Evolutionary conservation across 2,888 invertebrate species (phyloP), one percentile per base, ranked within the genome.

Genomic region (Sympetrum striolatum): DNA sequence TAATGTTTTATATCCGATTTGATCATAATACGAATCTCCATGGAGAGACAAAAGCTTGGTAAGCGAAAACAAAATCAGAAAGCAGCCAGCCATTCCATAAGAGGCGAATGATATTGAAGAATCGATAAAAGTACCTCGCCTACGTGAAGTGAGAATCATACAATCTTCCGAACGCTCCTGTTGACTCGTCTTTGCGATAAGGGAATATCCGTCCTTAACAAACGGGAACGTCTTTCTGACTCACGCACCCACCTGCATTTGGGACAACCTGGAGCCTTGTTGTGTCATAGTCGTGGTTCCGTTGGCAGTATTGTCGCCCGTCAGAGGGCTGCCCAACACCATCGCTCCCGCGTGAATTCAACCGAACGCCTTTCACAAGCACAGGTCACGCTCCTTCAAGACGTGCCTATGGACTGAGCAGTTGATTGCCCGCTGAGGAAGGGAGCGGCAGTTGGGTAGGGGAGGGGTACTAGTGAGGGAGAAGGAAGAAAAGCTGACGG

Each of bases 311-410:
- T 18, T 58, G 37, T 37, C 22, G 86, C 86, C 86, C 60, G 58
- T 37, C 86, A 86, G 64, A 22, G 86, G 60, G 86, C 86, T 86
- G 4, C 86, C 86, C 35, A 86, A 60, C 86, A 86, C 86, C 86
- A 86, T 86, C n/a, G 35, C 37, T 58, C 35, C 37, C 86, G 35
- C n/a, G 22, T 25, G 73, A 73, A 31, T 73, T 25, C 25, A 73
- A 73, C 25, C 31, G 25, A 73, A 8, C 73, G 6, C 25, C 73
- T 73, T 31, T 15, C 44, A 44, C 44, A 44, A 64, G 64, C n/a
- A 64, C 22, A 22, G 73, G 58, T 22, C 37, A 5, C 22, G 37
- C 37, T 58, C 60, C 37, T 35, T 58, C 35, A 12, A 37, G 37
- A 64, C 25, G 37, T 10, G 82, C 35, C 31, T 2, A 39, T 22